Evolutionary conservation across 2,113 vertebrate genomes (phyloP), one percentile per base, ranked within the genome.

Genomic region (Saccopteryx bilineata): DNA sequence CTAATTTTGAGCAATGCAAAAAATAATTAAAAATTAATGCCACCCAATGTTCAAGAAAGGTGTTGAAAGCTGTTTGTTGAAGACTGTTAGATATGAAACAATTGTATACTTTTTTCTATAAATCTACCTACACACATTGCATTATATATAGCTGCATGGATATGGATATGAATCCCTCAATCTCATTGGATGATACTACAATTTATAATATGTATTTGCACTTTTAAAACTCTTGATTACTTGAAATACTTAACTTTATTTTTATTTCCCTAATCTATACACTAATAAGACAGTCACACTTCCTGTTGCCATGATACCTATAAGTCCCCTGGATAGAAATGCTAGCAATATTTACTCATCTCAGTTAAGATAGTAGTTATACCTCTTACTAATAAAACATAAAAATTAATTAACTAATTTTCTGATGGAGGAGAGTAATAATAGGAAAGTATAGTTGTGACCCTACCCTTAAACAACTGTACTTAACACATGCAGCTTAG

Each of bases 21-120:
- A 65, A 61, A 11, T 9, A 90, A 33, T 65, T 72, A 76, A 74
- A 86, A 91, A 31, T 39, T 39, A 79, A 56, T 95, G 4, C 39
- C 5, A 82, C 9, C 60, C 28, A 54, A 10, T 94, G 9, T 84
- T 10, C 19, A n/a, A 28, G 56, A 87, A 93, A 94, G 12, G 14
- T 48, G 26, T 1, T 52, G 14, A 71, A 94, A 87, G 9, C 9
- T 72, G 7, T 7, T 68, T 17, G 71, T 87, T 76, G n/a, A 93
- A 87, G 5, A 56, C 5, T 93, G 2, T 75, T 76, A 56, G 5
- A 71, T 52, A 46, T 69, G n/a, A 90, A 95, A 91, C 1, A 74
- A n/a, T 63, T 94, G 91, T 83, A 39, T 12, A 87, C 87, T 66
- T 69, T 93, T 85, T 93, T 66, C 7, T 66, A 9, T 68, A 71